A percentile compares a stretch with the other conserved stretches of the same genome.
Evolutionary conservation across 2,797 vertebrate species (phyloP).

Genomic region (Coreius guichenoti): DNA sequence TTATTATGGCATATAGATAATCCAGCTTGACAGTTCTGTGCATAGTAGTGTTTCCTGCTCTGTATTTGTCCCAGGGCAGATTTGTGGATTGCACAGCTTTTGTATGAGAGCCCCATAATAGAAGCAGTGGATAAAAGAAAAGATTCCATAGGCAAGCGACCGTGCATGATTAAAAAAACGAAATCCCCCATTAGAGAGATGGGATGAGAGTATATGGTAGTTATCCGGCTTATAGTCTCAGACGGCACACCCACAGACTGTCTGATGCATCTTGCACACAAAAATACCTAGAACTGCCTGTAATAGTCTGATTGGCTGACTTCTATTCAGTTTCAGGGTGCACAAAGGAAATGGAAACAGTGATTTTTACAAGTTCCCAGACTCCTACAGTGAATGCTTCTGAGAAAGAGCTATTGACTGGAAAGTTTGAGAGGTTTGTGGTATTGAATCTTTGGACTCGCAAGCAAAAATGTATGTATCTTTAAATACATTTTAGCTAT

Average conservation of each 20-base stretch:
- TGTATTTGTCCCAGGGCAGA: slow-evolving; percentile 22
- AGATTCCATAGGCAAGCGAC: neutral
- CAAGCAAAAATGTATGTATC: neutral
- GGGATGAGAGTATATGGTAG: slow-evolving; percentile 28
- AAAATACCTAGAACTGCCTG: neutral
- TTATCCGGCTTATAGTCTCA: slow-evolving; percentile 18
- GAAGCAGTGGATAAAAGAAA: slow-evolving; percentile 26
- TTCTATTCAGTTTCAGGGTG: neutral
- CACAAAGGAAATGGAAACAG: slow-evolving; percentile 1
- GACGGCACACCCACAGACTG: slow-evolving; percentile 11
- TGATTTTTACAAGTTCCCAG: neutral
- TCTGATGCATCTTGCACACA: slow-evolving; percentile 11
- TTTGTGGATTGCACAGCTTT: slow-evolving; percentile 17
- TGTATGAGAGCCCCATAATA: slow-evolving; percentile 5
- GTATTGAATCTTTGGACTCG: neutral
- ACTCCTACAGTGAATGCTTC: neutral
- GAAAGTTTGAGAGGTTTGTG: slow-evolving; percentile 12
- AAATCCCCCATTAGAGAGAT: slow-evolving; percentile 36
- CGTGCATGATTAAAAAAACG: slow-evolving; percentile 27
- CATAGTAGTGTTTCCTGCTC: neutral
- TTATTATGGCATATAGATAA: slow-evolving; percentile 11
- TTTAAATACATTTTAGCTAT: neutral
- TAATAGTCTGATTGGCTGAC: slow-evolving; percentile 19
- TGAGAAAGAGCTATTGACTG: slow-evolving; percentile 3
- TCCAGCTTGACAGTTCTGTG: slow-evolving; percentile 13